Evolutionary conservation across 1,140 invertebrate genomes (phyloP).

Genomic region (Ylistrum balloti): DNA sequence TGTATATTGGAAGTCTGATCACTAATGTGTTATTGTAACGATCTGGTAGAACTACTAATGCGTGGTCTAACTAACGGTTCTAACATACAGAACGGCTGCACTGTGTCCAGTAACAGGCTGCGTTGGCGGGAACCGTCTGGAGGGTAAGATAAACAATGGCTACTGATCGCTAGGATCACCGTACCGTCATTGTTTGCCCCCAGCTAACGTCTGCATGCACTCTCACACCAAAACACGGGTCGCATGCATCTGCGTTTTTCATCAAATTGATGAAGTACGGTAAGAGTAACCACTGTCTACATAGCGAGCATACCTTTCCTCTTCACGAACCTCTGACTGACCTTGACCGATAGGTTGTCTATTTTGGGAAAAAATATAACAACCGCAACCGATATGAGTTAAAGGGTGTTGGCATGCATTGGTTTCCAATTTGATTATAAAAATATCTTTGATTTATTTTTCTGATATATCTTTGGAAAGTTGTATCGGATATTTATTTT

Average conservation of each 20-base stretch:
- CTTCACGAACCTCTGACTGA: background rate
- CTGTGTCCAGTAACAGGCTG: background rate
- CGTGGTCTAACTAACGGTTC: background rate
- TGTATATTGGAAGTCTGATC: background rate
- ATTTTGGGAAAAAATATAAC: conserved; percentile 33
- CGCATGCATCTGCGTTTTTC: background rate
- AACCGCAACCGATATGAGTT: background rate
- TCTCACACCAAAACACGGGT: background rate
- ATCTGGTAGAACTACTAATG: background rate
- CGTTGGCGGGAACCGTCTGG: conserved; percentile 19
- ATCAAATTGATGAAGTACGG: conserved; percentile 34
- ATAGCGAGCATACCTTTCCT: conserved; percentile 33
- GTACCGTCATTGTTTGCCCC: conserved; percentile 1
- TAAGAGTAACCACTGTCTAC: conserved; percentile 26
- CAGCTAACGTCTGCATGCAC: conserved; percentile 12
- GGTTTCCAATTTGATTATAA: conserved; percentile 6
- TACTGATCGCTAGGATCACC: background rate
- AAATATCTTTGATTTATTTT: conserved; percentile 17
- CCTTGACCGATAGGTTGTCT: conserved; percentile 23
- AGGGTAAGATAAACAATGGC: conserved; percentile 6
- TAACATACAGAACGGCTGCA: background rate
- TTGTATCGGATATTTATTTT: conserved; percentile 10
- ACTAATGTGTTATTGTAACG: background rate
- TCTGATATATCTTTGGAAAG: background rate
- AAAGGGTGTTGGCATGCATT: background rate